Conservation (phyloP, 2,888 invertebrate genomes). For the Andrena camellia region DNA sequence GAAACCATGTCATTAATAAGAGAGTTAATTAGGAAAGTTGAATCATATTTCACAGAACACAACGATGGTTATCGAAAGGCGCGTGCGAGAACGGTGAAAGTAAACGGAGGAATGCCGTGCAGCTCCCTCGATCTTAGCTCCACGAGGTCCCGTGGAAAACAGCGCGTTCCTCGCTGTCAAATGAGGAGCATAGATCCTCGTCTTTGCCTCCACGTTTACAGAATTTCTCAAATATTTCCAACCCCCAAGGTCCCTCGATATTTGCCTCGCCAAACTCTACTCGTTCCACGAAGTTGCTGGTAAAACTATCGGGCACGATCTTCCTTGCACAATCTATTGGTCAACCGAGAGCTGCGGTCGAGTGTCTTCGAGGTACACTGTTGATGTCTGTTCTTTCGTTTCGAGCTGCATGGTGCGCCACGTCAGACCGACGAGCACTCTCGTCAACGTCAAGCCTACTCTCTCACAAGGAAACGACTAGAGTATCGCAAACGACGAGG, state of each 20-base stretch:
- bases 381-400: constrained; percentile 44
- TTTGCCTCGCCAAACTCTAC: background rate
- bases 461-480: constrained; percentile 18
- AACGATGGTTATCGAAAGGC: background rate
- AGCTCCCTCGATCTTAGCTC: background rate
- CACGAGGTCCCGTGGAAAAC: background rate
- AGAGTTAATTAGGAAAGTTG: background rate
- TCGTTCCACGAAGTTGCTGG: background rate
- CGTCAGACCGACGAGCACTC: constrained; percentile 40
- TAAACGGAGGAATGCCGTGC: background rate
- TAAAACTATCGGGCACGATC: background rate
- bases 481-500: constrained; percentile 35
- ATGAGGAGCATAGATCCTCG: background rate
- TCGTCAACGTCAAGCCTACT: constrained; percentile 11
- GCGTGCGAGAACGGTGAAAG: background rate
- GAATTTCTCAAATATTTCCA: constrained; percentile 11
- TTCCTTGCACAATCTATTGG: constrained; percentile 34
- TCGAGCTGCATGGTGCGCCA: constrained; percentile 13
- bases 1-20: background rate
- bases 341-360: constrained; percentile 15
- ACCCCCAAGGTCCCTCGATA: background rate
- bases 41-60: background rate
- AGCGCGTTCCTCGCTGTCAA: background rate
- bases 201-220: background rate
- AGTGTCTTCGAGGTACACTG: constrained; percentile 14